Conservation (phyloP, 1,140 invertebrate species). For the Camponotus floridanus region DNA sequence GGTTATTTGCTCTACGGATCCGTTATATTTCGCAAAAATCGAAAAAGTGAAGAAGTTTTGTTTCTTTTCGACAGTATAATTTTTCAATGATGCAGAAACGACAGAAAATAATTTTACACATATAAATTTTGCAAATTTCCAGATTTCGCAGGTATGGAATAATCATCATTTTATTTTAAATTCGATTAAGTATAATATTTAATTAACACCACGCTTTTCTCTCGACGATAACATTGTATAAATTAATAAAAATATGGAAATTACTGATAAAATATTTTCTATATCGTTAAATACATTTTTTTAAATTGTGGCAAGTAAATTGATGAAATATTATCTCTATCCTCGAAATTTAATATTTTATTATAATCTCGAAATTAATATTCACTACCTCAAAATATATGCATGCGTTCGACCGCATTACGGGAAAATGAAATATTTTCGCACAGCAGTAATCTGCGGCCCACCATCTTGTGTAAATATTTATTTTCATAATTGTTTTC, state of each 20-base stretch:
- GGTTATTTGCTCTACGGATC: not conserved
- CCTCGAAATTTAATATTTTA: constrained; percentile 12
- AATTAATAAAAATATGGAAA: not conserved
- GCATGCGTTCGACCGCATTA: constrained; percentile 19
- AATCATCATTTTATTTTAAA: not conserved
- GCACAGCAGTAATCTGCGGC: constrained; percentile 7
- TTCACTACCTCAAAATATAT: constrained; percentile 28
- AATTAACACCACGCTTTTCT: constrained; percentile 4
- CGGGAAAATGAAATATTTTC: constrained; percentile 36
- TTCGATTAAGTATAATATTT: not conserved
- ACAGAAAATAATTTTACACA: not conserved
- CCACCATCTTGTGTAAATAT: constrained; percentile 8
- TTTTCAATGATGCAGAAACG: not conserved
- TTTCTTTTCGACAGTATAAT: not conserved
- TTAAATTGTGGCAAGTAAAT: not conserved
- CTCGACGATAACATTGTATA: not conserved
- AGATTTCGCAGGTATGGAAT: not conserved
- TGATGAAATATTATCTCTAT: constrained; percentile 8
- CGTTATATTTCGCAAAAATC: not conserved
- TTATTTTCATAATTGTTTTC: constrained; percentile 27
- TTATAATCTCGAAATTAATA: constrained; percentile 27
- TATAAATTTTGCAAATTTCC: not conserved
- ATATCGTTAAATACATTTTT: not conserved
- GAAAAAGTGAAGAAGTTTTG: not conserved
- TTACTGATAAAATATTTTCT: constrained; percentile 2